Evolutionary conservation across 2,888 invertebrate species (phyloP).

Genomic region (Stenchaetothrips biformis): DNA sequence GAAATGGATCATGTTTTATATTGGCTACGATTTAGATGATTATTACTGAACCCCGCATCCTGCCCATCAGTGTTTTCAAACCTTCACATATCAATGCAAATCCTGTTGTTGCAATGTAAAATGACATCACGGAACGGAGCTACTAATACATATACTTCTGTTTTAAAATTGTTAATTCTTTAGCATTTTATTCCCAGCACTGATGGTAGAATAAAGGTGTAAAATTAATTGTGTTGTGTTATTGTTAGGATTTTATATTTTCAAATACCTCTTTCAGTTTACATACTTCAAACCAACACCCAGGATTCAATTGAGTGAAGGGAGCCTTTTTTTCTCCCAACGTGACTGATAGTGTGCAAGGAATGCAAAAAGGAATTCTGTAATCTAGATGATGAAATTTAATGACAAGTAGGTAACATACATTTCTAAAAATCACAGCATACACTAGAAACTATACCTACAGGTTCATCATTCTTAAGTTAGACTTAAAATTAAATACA

Average conservation of each 20-base stretch:
- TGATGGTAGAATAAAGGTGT: slow-evolving; percentile 19
- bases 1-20: slow-evolving; percentile 14
- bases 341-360: too few species aligned
- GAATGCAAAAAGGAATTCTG: too few species aligned
- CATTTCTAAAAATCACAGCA: too few species aligned
- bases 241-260: too few species aligned
- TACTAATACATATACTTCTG: background rate
- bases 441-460: too few species aligned
- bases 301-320: too few species aligned
- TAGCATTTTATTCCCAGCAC: slow-evolving; percentile 12
- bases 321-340: too few species aligned
- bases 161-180: background rate
- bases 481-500: too few species aligned
- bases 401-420: too few species aligned
- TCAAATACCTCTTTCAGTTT: background rate
- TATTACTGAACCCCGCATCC: background rate
- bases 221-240: background rate
- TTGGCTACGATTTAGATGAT: background rate
- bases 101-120: background rate
- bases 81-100: background rate
- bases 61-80: slow-evolving; percentile 5
- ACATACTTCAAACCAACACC: too few species aligned
- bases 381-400: too few species aligned
- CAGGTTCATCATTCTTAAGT: too few species aligned
- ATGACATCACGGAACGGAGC: slow-evolving; percentile 1